Conservation (phyloP, 1,140 invertebrate species). For the Maconellicoccus hirsutus region DNA sequence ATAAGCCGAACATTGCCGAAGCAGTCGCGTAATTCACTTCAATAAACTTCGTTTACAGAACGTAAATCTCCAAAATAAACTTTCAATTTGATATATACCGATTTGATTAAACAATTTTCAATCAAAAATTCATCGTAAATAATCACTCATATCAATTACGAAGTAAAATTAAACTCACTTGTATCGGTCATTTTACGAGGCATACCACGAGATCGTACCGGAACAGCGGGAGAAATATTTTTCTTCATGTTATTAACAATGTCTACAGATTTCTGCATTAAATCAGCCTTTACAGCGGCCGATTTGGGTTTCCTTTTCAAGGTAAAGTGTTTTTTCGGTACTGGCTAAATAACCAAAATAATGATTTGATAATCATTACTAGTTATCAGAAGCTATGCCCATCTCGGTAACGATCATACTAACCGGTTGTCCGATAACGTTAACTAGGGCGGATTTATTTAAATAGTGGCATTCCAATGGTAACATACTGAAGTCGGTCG, state of each 20-base stretch:
- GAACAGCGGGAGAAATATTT: conserved; percentile 73
- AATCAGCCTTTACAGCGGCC: conserved; percentile 72
- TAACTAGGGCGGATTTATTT: conserved; percentile 81
- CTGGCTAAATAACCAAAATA: conserved; percentile 25
- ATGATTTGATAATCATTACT: not conserved
- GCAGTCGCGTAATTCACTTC: too few relatives aligned
- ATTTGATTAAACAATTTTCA: not conserved
- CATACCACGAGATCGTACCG: conserved; percentile 83
- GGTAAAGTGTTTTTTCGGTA: conserved; percentile 74
- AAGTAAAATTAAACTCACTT: conserved; percentile 47
- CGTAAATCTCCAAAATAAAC: too few relatives aligned
- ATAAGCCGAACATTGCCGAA: too few relatives aligned
- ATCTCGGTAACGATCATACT: conserved; percentile 23
- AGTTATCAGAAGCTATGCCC: not conserved
- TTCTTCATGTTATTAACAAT: conserved; percentile 81
- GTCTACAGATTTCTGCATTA: conserved; percentile 83
- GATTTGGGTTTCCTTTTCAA: conserved; percentile 93
- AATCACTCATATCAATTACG: too few relatives aligned
- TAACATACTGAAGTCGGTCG: conserved; percentile 70
- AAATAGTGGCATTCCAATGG: conserved; percentile 93
- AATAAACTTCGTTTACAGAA: too few relatives aligned
- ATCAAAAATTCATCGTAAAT: conserved; percentile 9
- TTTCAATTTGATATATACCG: too few relatives aligned
- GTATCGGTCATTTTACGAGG: conserved; percentile 93
- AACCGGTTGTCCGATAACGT: conserved; percentile 57